Conservation (phyloP, 2,797 vertebrate genomes). For the Tapirus indicus region DNA sequence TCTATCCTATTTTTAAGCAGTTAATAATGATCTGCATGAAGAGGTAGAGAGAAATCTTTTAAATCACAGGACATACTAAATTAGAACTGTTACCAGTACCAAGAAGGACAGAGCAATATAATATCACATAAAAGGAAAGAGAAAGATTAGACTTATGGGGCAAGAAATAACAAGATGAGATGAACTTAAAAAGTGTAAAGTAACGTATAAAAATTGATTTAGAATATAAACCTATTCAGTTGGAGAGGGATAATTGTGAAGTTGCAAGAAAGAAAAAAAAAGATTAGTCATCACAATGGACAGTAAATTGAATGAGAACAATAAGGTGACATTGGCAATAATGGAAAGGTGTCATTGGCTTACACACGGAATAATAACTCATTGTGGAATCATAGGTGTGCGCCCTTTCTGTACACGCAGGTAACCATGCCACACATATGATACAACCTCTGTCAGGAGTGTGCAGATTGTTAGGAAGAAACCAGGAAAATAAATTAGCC, state of each 20-base stretch:
- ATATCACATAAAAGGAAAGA: not conserved
- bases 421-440: not conserved
- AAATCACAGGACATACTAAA: not conserved
- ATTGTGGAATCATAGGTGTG: not conserved
- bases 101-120: not conserved
- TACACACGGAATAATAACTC: not conserved
- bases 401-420: not conserved
- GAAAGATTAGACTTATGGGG: not conserved
- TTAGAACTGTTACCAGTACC: slow-evolving; percentile 16
- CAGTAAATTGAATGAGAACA: not conserved
- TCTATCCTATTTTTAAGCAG: not conserved
- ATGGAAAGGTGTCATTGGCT: not conserved
- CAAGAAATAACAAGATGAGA: slow-evolving; percentile 52
- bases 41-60: not conserved
- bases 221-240: not conserved
- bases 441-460: not conserved
- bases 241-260: not conserved
- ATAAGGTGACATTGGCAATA: not conserved
- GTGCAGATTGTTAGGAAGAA: not conserved
- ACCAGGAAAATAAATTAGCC: not conserved
- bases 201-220: slow-evolving; percentile 32
- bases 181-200: slow-evolving; percentile 12
- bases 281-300: not conserved
- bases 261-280: slow-evolving; percentile 11
- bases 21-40: slow-evolving; percentile 14